Conservation (phyloP, 2,113 vertebrate species). For the Leucosticte australis region DNA sequence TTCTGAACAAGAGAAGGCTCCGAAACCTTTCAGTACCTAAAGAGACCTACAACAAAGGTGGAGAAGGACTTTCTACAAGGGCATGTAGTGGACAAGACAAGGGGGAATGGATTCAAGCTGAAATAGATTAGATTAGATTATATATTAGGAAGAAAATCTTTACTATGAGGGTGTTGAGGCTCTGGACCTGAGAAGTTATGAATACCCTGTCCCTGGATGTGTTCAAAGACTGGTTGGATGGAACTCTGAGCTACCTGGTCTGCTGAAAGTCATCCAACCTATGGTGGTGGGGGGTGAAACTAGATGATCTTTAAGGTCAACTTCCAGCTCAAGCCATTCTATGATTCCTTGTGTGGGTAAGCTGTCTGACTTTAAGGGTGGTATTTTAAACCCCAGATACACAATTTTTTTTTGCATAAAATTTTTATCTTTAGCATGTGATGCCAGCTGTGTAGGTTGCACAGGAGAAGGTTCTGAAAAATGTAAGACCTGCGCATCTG, state of each 20-base stretch:
- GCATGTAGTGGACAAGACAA: not conserved
- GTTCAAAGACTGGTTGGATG: not conserved
- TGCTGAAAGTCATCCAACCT: not conserved
- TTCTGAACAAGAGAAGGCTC: not conserved
- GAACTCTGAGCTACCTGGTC: not conserved
- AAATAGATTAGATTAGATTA: not conserved
- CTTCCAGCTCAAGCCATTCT: not conserved
- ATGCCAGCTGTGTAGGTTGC: constrained; percentile 83
- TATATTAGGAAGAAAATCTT: not conserved
- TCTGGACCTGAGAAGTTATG: not conserved
- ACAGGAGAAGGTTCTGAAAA: constrained; percentile 79
- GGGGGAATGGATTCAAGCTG: not conserved
- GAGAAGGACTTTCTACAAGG: not conserved
- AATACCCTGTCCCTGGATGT: not conserved
- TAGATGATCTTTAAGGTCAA: not conserved
- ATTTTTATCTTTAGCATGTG: constrained; percentile 77
- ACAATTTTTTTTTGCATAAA: not conserved
- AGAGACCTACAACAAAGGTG: not conserved
- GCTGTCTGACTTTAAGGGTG: not conserved
- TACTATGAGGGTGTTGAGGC: not conserved
- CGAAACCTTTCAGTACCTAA: not conserved
- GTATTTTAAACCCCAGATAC: not conserved
- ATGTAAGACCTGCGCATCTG: constrained; percentile 79
- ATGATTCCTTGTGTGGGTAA: not conserved
- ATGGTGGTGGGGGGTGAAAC: not conserved